Evolutionary conservation across 64 coral and sea anemone species (phyloP).

Genomic region (Dendrophyllia cribrosa): DNA sequence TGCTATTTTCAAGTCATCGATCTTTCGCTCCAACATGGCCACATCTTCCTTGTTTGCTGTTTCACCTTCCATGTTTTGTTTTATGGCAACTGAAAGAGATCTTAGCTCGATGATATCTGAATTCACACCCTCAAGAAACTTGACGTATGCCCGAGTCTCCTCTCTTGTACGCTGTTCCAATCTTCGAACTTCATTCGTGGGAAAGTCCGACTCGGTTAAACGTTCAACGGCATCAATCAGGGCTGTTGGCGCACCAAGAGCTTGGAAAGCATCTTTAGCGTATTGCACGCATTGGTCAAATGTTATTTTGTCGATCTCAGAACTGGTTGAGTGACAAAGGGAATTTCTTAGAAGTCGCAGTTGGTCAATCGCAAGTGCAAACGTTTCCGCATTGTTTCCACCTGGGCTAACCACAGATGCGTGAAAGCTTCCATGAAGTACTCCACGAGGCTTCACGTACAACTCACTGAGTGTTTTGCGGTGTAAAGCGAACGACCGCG

Average conservation of each 20-base stretch:
- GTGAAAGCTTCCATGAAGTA: neutral
- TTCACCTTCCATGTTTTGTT: neutral
- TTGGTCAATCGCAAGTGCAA: slow-evolving; percentile 13
- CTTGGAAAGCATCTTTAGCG: no score
- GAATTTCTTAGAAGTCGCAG: slow-evolving; percentile 17
- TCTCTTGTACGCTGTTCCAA: no score
- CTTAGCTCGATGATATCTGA: neutral
- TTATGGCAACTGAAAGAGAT: no score
- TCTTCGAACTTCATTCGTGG: no score
- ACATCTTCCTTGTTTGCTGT: neutral
- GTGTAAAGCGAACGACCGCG: neutral
- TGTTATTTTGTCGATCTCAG: neutral
- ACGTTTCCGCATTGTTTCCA: slow-evolving; percentile 12
- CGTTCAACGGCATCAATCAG: no score
- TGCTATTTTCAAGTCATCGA: neutral
- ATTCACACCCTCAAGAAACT: neutral
- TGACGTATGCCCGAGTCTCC: no score
- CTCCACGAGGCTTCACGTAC: neutral
- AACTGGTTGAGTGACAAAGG: neutral
- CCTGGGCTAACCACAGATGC: neutral
- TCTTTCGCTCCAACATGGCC: neutral
- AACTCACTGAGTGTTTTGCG: neutral
- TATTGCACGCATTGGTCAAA: neutral
- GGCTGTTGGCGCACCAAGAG: no score
- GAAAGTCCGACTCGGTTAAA: no score